Evolutionary conservation across 1,140 invertebrate species (phyloP), one percentile per base, ranked within the genome.

Genomic region (Hermetia illucens): DNA sequence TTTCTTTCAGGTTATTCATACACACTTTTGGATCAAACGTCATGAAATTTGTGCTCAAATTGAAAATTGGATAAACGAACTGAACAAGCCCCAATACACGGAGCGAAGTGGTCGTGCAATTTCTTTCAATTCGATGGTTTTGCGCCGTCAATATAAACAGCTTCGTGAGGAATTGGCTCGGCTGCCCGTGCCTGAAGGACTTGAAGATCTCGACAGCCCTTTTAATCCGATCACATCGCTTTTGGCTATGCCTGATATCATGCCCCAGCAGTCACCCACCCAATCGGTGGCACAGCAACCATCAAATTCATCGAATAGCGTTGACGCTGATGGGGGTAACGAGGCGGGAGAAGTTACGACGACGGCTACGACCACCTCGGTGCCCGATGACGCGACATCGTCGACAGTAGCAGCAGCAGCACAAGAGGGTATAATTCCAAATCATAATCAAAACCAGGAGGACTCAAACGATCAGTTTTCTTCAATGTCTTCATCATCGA

Each of bases 11-110:
- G 83, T 95, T 10, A 88, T 95, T 48, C 79, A 88, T 44, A 80
- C 82, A 32, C 91, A 95, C 63, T 95, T 95, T 57, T 95, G 90
- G 84, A 68, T 95, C 43, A 96, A 96, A 58, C 74, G 86, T 21
- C 74, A 89, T 46, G 88, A 94, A 64, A 85, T 95, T 45, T 74
- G 90, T 52, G 69, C 74, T 40, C 90, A 93, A 61, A 78, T 91
- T 41, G 82, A 91, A 52, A 73, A 75, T 40, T 95, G 91, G 90
- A 85, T 93, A 48, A 71, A 73, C 38, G 88, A 94, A 48, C 71
- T 91, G 58, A 84, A 36, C 72, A 84, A 56, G 71, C 71, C 50
- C 69, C 70, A 46, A 79, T 87, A 64, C 72, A 86, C 55, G 63
- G 82, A 52, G 74, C 74, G 43, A 52, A 69, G 52, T 21, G 72